Conservation (phyloP, 2,113 vertebrate species). For the Tachycineta bicolor region DNA sequence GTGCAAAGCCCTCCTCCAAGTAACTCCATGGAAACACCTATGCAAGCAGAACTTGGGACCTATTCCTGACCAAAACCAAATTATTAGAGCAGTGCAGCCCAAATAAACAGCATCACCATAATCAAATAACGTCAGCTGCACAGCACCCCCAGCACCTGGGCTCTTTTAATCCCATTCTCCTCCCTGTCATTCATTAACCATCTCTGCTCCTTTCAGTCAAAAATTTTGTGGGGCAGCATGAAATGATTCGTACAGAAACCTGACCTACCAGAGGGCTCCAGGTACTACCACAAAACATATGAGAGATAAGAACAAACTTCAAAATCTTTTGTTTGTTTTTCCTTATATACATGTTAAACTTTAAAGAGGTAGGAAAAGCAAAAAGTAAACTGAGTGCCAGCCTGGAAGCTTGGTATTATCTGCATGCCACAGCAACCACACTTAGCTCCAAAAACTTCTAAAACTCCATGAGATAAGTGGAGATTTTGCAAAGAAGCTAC, state of each 20-base stretch:
- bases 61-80: not conserved
- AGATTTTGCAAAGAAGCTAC: constrained; percentile 36
- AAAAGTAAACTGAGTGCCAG: not conserved
- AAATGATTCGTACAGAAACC: not conserved
- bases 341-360: not conserved
- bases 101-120: not conserved
- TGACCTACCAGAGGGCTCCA: not conserved
- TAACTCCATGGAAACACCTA: not conserved
- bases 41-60: not conserved
- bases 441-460: not conserved
- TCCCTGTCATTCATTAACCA: not conserved
- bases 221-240: not conserved
- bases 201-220: not conserved
- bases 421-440: not conserved
- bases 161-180: not conserved
- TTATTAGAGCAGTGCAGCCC: not conserved
- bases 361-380: not conserved
- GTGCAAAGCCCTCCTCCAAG: not conserved
- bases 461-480: not conserved
- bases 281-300: not conserved
- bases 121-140: not conserved
- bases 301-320: not conserved
- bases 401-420: not conserved
- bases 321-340: not conserved
- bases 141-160: not conserved